Percentiles rank a stretch among this genome's conserved stretches.
phyloP scores from a whole-genome alignment of 2,888 invertebrate genomes.

The Clistopyga incitator region DNA sequence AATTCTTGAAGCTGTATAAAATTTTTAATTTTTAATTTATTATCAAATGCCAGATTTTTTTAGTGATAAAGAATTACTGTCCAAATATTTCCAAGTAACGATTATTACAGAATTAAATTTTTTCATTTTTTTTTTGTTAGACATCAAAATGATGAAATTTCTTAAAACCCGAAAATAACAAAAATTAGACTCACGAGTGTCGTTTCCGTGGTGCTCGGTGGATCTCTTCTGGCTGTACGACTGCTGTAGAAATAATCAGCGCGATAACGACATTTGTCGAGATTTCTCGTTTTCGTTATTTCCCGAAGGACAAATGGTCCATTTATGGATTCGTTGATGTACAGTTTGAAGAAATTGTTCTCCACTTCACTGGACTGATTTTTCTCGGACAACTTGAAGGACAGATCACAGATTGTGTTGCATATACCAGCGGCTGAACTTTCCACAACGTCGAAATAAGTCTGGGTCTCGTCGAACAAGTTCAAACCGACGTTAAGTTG shows the following conservation, averaged over 20 bases:
- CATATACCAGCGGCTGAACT: neutral
- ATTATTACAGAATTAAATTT: no score
- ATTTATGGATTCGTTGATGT: neutral
- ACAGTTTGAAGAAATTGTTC: neutral
- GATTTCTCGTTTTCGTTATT: constrained; percentile 38
- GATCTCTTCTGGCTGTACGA: constrained; percentile 26
- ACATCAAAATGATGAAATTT: neutral
- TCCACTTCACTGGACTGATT: neutral
- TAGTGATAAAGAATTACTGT: neutral
- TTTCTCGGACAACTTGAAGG: neutral
- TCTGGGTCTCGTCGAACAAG: constrained; percentile 55
- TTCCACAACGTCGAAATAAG: constrained; percentile 70
- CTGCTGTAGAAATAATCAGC: constrained; percentile 54
- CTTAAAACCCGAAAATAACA: neutral
- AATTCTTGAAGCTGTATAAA: no score
- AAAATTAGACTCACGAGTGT: constrained; percentile 20
- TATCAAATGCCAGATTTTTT: neutral
- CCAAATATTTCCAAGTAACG: neutral
- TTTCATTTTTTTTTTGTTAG: neutral
- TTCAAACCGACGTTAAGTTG: constrained; percentile 72
- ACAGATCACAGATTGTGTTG: constrained; percentile 14
- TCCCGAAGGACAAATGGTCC: neutral
- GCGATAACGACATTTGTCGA: constrained; percentile 34
- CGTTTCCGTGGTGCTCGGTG: neutral
- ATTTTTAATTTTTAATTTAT: no score